These are phyloP conservation scores for Aphodius granarius DNA, from an alignment of 2,888 invertebrate species.

Conservation along the genomic window DNA sequence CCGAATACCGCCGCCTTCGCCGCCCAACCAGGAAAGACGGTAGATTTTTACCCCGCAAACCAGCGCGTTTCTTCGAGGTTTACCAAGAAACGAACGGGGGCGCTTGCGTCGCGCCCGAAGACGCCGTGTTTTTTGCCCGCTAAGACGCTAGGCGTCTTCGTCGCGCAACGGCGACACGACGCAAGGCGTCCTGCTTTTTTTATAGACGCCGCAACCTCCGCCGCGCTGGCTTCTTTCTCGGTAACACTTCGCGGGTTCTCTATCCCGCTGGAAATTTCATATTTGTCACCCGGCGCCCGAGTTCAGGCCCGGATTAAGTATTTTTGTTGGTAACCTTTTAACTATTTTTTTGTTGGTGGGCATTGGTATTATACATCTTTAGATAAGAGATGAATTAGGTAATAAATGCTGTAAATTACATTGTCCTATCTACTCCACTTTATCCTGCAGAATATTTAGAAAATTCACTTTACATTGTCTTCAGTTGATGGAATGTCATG, in stretches of 20 bases:
- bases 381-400: too few species aligned
- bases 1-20: constrained; percentile 55
- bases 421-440: too few species aligned
- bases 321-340: too few species aligned
- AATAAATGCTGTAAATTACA: too few species aligned
- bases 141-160: constrained; percentile 35
- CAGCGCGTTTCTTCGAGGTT: constrained; percentile 58
- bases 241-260: constrained; percentile 25
- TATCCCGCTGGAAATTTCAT: neutral
- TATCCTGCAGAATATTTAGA: too few species aligned
- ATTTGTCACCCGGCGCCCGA: constrained; percentile 32
- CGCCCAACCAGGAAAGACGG: constrained; percentile 58
- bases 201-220: neutral
- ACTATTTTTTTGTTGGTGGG: too few species aligned
- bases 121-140: neutral
- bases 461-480: too few species aligned
- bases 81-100: constrained; percentile 49
- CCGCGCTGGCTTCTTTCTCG: constrained; percentile 3
- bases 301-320: constrained; percentile 14
- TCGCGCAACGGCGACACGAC: neutral
- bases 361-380: too few species aligned
- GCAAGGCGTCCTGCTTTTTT: neutral
- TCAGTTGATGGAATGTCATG: too few species aligned
- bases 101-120: constrained; percentile 46
- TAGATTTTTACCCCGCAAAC: constrained; percentile 57